Evolutionary conservation across 2,113 vertebrate genomes (phyloP), one percentile per base, ranked within the genome.

Genomic region (Solea senegalensis): DNA sequence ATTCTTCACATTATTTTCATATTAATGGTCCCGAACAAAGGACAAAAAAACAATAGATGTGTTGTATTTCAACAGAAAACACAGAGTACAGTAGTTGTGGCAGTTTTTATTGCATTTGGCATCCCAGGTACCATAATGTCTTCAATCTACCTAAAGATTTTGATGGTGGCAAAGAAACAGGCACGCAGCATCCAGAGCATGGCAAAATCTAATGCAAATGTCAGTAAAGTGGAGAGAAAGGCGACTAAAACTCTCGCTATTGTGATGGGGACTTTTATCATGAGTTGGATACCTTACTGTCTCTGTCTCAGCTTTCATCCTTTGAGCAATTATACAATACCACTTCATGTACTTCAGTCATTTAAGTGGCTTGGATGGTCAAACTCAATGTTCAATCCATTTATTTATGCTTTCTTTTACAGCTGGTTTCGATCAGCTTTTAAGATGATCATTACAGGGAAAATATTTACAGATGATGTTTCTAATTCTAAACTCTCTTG

Each of bases 391-490:
- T 56, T 81, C 4, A 84, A 78, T 55, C 77, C 73, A 0, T 78
- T 78, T 6, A 41, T 84, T 1, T 80, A 84, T 39, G 73, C 65
- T 6, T 84, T 84, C 34, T 84, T 84, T 60, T 84, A 76, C 55
- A 64, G 65, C 28, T 81, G 82, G 82, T 82, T 76, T 28, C 11
- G 65, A 48, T 53, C 67, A 12, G 74, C 82, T 12, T 57, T 85
- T 8, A 85, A 21, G 74, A 57, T 75, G 1, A 75, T 85, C 1
- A 15, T 84, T 16, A 74, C 74, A 9, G 78, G 82, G 2, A 72
- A 74, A 49, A 80, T 80, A 58, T 74, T 81, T 8, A 21, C 34
- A 11, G 34, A 34, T 34, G 34, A 34, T 34, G 3, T 34, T 34
- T 4, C 34, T 34, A 34, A 34, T 34, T 34, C 34, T 34, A 34